phyloP scores from a whole-genome alignment of 2,113 vertebrate species.

The Cygnus atratus region DNA sequence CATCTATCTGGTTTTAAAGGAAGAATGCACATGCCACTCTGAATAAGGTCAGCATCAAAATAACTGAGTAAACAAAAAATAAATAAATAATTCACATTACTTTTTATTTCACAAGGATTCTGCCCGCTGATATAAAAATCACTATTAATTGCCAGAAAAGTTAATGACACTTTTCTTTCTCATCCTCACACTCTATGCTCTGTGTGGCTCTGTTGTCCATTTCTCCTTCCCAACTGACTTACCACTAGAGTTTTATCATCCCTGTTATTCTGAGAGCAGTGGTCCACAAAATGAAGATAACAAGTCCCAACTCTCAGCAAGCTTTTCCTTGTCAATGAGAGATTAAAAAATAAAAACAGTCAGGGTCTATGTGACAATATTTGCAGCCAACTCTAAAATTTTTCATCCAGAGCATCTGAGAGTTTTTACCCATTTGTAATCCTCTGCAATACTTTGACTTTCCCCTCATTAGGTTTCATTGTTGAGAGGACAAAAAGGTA shows the following conservation, averaged over 20 bases:
- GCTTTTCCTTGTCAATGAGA: conserved; percentile 67
- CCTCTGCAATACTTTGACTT: conserved; percentile 35
- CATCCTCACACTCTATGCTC: fast-evolving
- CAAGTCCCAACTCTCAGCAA: conserved; percentile 64
- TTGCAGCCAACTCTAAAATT: conserved; percentile 59
- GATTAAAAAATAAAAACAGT: conserved; percentile 72
- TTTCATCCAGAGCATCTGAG: conserved; percentile 21
- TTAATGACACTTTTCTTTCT: neutral
- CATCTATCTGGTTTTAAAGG: neutral
- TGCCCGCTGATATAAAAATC: neutral
- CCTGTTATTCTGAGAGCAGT: conserved; percentile 53
- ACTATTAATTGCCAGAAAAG: neutral
- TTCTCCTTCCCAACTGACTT: conserved; percentile 32
- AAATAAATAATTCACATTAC: neutral
- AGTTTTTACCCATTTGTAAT: conserved; percentile 40
- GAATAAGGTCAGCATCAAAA: neutral
- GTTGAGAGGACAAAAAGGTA: conserved; percentile 36
- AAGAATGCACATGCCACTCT: neutral
- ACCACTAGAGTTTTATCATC: conserved; percentile 17
- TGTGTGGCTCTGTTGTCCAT: conserved; percentile 35
- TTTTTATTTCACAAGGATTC: neutral
- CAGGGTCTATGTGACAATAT: conserved; percentile 7
- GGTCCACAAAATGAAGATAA: conserved; percentile 70
- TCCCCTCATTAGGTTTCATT: conserved; percentile 55
- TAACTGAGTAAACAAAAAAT: neutral